Percentiles rank a stretch among this genome's conserved stretches.
phyloP scores from a whole-genome alignment of 2,888 invertebrate genomes.

The Pantelozetes paolii region DNA sequence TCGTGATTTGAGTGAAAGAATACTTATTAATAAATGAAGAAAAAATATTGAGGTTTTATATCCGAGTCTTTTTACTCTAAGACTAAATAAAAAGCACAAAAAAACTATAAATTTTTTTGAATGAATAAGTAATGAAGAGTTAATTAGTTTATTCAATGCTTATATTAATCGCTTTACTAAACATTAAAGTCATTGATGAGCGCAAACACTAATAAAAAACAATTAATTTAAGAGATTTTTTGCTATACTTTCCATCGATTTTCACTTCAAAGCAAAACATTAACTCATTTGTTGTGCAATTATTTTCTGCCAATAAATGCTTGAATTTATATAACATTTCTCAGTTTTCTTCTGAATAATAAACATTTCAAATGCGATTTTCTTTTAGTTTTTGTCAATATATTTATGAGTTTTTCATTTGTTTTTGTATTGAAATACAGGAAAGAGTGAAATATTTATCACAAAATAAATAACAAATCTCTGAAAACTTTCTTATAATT shows the following conservation, averaged over 20 bases:
- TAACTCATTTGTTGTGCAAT: no score
- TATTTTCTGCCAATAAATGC: no score
- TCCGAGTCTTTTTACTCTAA: not conserved
- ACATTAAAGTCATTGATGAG: conserved; percentile 10
- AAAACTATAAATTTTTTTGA: no score
- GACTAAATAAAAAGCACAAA: not conserved
- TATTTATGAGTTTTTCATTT: not conserved
- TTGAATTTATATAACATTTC: not conserved
- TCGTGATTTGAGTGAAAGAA: not conserved
- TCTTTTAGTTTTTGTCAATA: not conserved
- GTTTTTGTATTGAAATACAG: not conserved
- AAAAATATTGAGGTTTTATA: not conserved
- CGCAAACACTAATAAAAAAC: not conserved
- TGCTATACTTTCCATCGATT: no score
- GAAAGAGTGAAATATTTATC: no score
- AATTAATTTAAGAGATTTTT: no score
- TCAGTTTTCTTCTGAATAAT: not conserved
- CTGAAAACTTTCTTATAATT: no score
- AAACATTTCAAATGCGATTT: no score
- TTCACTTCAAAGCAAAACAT: no score
- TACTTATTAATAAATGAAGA: not conserved
- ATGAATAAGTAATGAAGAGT: not conserved
- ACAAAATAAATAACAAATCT: no score
- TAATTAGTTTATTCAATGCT: conserved; percentile 22
- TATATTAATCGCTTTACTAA: conserved; percentile 21